phyloP scores from a whole-genome alignment of 2,888 invertebrate genomes.

The Latrodectus elegans region DNA sequence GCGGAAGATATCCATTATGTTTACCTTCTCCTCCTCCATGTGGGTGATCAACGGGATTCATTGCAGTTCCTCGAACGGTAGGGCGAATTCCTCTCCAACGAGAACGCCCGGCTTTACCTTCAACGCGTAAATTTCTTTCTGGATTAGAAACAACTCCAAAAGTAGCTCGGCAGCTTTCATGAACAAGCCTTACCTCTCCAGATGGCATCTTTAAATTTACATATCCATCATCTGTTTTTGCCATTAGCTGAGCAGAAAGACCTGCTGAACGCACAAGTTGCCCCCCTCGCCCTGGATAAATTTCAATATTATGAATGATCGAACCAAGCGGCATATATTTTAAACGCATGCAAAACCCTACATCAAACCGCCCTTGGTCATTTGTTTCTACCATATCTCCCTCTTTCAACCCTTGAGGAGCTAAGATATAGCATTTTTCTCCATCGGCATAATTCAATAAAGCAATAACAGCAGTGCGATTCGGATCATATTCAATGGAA shows the following conservation, averaged over 20 bases:
- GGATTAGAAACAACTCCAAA: conserved; percentile 66
- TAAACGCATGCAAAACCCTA: background rate
- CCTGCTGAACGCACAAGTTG: conserved; percentile 59
- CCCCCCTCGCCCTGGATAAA: conserved; percentile 48
- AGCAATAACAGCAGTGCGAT: conserved; percentile 31
- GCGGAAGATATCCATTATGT: conserved; percentile 20
- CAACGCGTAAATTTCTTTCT: conserved; percentile 3
- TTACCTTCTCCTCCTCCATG: conserved; percentile 70
- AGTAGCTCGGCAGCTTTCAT: conserved; percentile 54
- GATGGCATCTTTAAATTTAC: conserved; percentile 40
- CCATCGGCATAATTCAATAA: conserved; percentile 4
- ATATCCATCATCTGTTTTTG: conserved; percentile 20
- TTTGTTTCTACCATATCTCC: background rate
- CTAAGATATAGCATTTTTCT: conserved; percentile 6
- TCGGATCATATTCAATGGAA: conserved; percentile 68
- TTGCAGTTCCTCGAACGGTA: conserved; percentile 67
- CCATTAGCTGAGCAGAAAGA: conserved; percentile 24
- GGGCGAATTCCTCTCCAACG: conserved; percentile 61
- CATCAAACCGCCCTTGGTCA: background rate
- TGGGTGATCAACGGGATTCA: conserved; percentile 71
- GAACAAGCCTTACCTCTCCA: conserved; percentile 57
- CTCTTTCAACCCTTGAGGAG: conserved; percentile 2
- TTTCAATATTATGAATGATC: conserved; percentile 62
- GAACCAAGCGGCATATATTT: conserved; percentile 66
- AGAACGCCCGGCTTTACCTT: conserved; percentile 66